Evolutionary conservation across 2,797 vertebrate species (phyloP), one percentile per base, ranked within the genome.

Genomic region (Anabas testudineus): DNA sequence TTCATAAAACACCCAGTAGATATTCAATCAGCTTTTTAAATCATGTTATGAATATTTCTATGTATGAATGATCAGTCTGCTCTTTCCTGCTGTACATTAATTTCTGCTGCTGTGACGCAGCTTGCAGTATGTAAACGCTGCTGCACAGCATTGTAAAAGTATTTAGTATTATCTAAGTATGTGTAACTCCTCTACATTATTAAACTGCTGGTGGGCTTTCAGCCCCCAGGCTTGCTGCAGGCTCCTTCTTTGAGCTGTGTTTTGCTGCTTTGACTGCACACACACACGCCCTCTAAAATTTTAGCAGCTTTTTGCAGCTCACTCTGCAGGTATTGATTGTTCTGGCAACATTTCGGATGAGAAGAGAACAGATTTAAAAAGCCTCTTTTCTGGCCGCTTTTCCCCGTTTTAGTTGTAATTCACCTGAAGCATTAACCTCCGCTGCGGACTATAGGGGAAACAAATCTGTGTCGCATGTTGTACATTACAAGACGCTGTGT

Each of bases 271-370:
- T 37, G n/a, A 19, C 62, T 48, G 49, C 36, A 46, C 19, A 39
- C 64, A 39, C 64, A 52, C 69, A 24, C 8, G 12, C 48, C 51
- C 21, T 56, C 51, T 7, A 18, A 49, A 55, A 42, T 36, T 34
- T 10, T 14, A 59, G 12, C 28, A 16, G 13, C 52, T 60, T 14
- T 42, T n/a, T 43, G 16, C 19, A 46, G 42, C 56, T 57, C 39
- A 13, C 52, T 55, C 54, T 41, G 42, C 7, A 70, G 53, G 19
- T 71, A 81, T 76, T 48, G 83, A 83, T 78, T 52, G 48, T 51
- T 81, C 69, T 48, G 49, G 59, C 16, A 14, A 75, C 75, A 37
- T 67, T 66, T 39, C 45, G 26, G 32, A 64, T 5, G 5, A 22
- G 62, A 58, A 14, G 22, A 63, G 62, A 53, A 10, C 22, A 9